A percentile compares a stretch with the other conserved stretches of the same genome.
These are phyloP conservation scores for Poicephalus meyeri DNA, from an alignment of 2,113 vertebrate genomes.

Conservation along the genomic window DNA sequence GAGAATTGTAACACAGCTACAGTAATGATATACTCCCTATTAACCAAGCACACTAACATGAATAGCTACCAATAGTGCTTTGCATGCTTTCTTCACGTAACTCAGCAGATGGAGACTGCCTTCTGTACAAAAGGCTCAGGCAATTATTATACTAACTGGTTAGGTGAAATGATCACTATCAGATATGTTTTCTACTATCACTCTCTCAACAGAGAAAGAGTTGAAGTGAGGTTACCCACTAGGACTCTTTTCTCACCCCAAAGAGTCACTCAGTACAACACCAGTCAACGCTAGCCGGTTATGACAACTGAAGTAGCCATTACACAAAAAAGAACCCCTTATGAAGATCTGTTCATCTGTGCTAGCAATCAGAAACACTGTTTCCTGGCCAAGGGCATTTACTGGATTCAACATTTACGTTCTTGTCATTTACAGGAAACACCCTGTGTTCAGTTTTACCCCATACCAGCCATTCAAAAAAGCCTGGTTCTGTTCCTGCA, in stretches of 20 bases:
- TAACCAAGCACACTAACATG: neutral
- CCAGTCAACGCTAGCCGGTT: neutral
- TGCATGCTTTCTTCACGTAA: neutral
- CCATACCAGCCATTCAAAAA: neutral
- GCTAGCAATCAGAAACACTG: neutral
- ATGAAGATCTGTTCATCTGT: neutral
- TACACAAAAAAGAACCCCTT: neutral
- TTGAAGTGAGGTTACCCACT: neutral
- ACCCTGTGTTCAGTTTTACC: neutral
- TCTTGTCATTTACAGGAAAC: neutral
- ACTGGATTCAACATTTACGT: neutral
- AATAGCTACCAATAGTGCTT: neutral
- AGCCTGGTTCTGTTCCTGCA: neutral
- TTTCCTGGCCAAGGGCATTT: neutral
- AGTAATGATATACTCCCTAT: neutral
- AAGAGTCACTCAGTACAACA: neutral
- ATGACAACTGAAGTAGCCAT: neutral
- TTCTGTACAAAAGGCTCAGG: neutral
- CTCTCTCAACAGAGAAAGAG: fast-evolving
- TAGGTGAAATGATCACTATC: neutral
- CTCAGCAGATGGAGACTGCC: neutral
- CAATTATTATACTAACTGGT: neutral
- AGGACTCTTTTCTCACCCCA: neutral
- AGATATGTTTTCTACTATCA: neutral
- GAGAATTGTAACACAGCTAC: neutral